Conservation (phyloP, 2,888 invertebrate species). For the Arctia plantaginis region DNA sequence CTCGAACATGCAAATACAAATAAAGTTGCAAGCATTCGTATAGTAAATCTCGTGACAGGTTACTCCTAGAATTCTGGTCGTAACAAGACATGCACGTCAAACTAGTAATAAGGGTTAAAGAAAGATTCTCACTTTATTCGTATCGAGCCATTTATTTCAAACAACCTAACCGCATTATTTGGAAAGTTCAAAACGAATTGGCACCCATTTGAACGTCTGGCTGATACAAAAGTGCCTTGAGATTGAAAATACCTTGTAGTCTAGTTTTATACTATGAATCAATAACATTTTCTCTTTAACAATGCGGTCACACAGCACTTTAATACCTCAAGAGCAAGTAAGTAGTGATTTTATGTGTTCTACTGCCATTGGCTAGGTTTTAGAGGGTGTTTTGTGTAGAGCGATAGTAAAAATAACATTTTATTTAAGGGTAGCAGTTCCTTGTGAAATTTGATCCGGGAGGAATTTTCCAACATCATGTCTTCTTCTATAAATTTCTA, state of each 20-base stretch:
- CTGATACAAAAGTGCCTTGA: neutral
- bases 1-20: neutral
- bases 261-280: slow-evolving; percentile 2
- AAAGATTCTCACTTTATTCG: neutral
- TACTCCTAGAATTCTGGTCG: neutral
- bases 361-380: neutral
- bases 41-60: neutral
- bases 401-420: neutral
- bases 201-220: neutral
- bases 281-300: slow-evolving; percentile 2
- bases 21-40: neutral
- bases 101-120: neutral
- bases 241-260: slow-evolving; percentile 5
- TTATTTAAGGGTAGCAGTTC: neutral
- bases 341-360: neutral
- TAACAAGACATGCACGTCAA: neutral
- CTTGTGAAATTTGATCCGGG: neutral
- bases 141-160: slow-evolving; percentile 1
- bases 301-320: neutral
- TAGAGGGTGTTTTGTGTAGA: neutral
- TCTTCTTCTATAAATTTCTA: neutral
- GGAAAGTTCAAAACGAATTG: neutral
- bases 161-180: neutral
- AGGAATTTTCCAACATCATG: neutral
- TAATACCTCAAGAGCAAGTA: neutral